Conservation (phyloP, 2,797 vertebrate species). For the Phalloptychus januarius region DNA sequence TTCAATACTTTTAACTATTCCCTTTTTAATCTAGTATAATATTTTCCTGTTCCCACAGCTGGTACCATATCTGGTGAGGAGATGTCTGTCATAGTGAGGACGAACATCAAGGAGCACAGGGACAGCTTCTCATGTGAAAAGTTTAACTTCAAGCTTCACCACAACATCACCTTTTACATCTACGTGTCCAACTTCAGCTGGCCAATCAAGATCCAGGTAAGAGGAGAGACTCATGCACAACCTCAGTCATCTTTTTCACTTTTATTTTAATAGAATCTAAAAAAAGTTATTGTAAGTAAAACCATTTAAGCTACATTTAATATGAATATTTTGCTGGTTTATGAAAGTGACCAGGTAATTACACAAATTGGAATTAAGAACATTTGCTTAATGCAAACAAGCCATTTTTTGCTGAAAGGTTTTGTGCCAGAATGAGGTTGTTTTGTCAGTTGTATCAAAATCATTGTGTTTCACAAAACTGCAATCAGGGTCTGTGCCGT, state of each 20-base stretch:
- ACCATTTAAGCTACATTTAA: no score
- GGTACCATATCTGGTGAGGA: conserved; percentile 96
- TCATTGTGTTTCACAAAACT: no score
- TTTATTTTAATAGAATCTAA: background rate
- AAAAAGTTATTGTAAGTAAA: no score
- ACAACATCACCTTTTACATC: conserved; percentile 96
- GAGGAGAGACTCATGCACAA: conserved; percentile 28
- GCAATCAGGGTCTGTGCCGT: no score
- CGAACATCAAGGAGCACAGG: conserved; percentile 93
- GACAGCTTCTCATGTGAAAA: conserved; percentile 97
- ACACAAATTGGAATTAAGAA: no score
- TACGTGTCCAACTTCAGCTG: conserved; percentile 98
- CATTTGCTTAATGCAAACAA: no score
- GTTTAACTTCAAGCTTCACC: conserved; percentile 93
- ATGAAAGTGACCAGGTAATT: no score
- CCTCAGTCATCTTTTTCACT: background rate
- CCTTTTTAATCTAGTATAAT: background rate
- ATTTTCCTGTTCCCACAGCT: conserved; percentile 71
- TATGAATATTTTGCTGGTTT: no score
- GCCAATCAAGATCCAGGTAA: conserved; percentile 98
- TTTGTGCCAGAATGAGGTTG: no score
- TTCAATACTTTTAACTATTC: background rate
- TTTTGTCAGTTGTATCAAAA: no score
- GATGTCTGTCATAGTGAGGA: conserved; percentile 88
- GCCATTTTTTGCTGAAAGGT: no score